Evolutionary conservation across 2,113 vertebrate species (phyloP).

Genomic region (Telmatochromis sp.): DNA sequence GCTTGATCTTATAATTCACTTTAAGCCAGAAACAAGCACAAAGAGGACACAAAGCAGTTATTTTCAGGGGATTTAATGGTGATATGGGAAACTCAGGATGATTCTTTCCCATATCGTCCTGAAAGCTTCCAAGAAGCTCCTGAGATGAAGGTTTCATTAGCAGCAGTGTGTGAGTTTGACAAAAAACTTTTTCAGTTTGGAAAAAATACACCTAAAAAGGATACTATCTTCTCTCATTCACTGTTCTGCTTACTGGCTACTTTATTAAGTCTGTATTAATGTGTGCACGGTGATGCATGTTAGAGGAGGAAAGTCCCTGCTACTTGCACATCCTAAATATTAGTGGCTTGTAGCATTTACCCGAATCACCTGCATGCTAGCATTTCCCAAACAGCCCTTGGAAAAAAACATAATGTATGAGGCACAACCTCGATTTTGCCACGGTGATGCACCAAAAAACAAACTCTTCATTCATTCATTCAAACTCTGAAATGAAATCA

Average conservation of each 20-base stretch:
- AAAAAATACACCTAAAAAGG: background rate
- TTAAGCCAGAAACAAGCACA: background rate
- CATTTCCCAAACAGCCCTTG: background rate
- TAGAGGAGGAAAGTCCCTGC: background rate
- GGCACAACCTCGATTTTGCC: background rate
- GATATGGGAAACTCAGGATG: background rate
- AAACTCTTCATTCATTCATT: background rate
- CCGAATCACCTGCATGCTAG: background rate
- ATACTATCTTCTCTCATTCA: rapidly evolving
- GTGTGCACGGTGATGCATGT: background rate
- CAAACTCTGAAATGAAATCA: background rate
- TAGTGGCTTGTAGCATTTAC: background rate
- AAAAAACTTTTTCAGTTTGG: background rate
- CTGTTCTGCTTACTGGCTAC: rapidly evolving
- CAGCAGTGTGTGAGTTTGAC: rapidly evolving
- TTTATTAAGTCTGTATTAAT: background rate
- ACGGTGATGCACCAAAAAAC: background rate
- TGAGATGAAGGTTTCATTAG: background rate
- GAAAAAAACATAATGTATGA: background rate
- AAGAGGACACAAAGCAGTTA: background rate
- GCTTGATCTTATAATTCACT: background rate
- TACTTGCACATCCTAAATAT: background rate
- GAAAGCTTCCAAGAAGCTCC: background rate
- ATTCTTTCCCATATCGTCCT: background rate
- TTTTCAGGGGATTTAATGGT: background rate